Evolutionary conservation across 2,797 vertebrate genomes (phyloP).

Genomic region (Orientallactaga sibirica): DNA sequence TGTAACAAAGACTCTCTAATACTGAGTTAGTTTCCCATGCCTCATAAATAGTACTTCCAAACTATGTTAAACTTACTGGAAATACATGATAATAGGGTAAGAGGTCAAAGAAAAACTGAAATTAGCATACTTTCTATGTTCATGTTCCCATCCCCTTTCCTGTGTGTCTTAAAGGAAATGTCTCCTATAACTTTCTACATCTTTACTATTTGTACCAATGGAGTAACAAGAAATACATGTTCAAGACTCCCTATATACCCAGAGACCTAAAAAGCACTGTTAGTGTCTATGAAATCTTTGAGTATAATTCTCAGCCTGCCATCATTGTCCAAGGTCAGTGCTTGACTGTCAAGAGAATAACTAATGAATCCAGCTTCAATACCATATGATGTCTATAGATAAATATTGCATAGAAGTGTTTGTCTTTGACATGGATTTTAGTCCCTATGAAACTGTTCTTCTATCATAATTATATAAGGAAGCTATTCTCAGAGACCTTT

Average conservation of each 20-base stretch:
- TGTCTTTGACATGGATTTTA: constrained; percentile 9
- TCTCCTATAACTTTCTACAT: neutral
- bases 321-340: neutral
- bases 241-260: neutral
- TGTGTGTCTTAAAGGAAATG: constrained; percentile 41
- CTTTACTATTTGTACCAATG: neutral
- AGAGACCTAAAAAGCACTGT: neutral
- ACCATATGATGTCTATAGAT: neutral
- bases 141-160: neutral
- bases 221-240: neutral
- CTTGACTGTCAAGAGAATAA: constrained; percentile 3
- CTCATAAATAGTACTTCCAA: constrained; percentile 36
- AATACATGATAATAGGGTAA: neutral
- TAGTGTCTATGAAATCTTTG: neutral
- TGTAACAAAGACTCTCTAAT: neutral
- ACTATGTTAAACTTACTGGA: constrained; percentile 33
- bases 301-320: neutral
- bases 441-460: neutral
- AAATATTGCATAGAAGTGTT: neutral
- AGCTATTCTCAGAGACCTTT: constrained; percentile 42
- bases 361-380: constrained; percentile 14
- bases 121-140: neutral
- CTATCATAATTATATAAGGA: neutral
- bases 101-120: neutral
- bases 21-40: neutral